These are phyloP conservation scores for Achroia grisella DNA, from an alignment of 1,140 invertebrate species.

Conservation along the genomic window DNA sequence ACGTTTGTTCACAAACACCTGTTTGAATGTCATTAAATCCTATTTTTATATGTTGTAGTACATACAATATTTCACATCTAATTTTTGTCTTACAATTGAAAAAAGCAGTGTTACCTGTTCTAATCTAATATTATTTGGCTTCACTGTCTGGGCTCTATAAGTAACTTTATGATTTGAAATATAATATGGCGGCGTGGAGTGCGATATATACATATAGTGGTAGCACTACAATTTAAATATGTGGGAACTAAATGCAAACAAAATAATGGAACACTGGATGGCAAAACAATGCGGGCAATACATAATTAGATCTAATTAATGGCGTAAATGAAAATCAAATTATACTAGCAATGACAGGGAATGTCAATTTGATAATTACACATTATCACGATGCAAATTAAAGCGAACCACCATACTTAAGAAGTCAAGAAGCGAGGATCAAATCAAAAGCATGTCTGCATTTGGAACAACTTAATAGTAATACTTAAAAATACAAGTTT, in stretches of 20 bases:
- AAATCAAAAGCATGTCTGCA: slow-evolving; percentile 44
- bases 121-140: slow-evolving; percentile 32
- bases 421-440: slow-evolving; percentile 14
- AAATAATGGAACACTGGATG: background rate
- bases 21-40: slow-evolving; percentile 9
- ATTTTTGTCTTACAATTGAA: background rate
- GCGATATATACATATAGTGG: background rate
- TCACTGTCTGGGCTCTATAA: slow-evolving; percentile 28
- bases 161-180: slow-evolving; percentile 7
- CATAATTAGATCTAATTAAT: slow-evolving; percentile 17
- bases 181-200: background rate
- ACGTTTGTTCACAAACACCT: slow-evolving; percentile 8
- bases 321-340: slow-evolving; percentile 2
- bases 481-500: slow-evolving; percentile 60
- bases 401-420: slow-evolving; percentile 10
- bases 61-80: background rate
- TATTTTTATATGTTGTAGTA: slow-evolving; percentile 1
- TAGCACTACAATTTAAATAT: background rate
- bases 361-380: slow-evolving; percentile 40
- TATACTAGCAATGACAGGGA: slow-evolving; percentile 21
- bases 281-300: slow-evolving; percentile 6
- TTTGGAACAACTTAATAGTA: slow-evolving; percentile 64
- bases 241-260: slow-evolving; percentile 30
- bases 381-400: slow-evolving; percentile 17
- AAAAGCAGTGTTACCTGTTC: slow-evolving; percentile 1